Base-by-base conservation (phyloP, 1,140 invertebrate species). In the Brachionus calyciflorus region DNA sequence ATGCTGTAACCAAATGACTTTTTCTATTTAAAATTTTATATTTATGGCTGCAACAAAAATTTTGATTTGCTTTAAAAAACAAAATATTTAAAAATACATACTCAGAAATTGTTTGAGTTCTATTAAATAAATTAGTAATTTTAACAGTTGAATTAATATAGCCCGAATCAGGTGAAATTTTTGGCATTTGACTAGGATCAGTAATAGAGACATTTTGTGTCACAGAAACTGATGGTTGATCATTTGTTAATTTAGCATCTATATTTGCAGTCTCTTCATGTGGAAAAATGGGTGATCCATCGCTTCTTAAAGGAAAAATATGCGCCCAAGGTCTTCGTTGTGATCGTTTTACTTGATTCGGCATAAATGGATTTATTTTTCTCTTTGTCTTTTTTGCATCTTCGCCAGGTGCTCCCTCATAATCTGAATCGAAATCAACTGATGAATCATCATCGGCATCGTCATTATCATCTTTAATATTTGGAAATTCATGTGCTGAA, bases 261-360 rank as follows among this genome's bases (percentile, higher is more conserved):
- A 60, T 26, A 33, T 17, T 28, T 2, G 55, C 33, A 6, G 26
- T 28, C 51, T 55, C 69, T 40, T 60, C 28, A 48, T 77, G 49
- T 19, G 41, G 68, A 75, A 55, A 63, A 28, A 76, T 60, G 2
- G 60, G 77, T 21, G 53, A 41, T 7, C 68, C 55, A 41, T 78
- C 48, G 12, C 33, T 51, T 24, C 49, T 19, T 48, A 63, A 33
- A 21, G 96, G 96, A 85, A 99, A 98, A 77, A 97, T 96, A 83
- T 99, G 96, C 5, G 94, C 96, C 96, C 96, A 99, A 65, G 96
- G 87, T 55, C 95, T 87, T 57, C 96, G 87, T 85, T 98, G 98
- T 55, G 94, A 96, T 0, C 98, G 94, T 37, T 93, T 94, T 73
- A 97, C 93, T 82, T 96, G 92, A 0, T 93, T 94, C 0, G 95